A percentile compares a stretch with the other conserved stretches of the same genome.
These are phyloP conservation scores for Protonemura montana DNA, from an alignment of 2,888 invertebrate genomes.

Conservation along the genomic window DNA sequence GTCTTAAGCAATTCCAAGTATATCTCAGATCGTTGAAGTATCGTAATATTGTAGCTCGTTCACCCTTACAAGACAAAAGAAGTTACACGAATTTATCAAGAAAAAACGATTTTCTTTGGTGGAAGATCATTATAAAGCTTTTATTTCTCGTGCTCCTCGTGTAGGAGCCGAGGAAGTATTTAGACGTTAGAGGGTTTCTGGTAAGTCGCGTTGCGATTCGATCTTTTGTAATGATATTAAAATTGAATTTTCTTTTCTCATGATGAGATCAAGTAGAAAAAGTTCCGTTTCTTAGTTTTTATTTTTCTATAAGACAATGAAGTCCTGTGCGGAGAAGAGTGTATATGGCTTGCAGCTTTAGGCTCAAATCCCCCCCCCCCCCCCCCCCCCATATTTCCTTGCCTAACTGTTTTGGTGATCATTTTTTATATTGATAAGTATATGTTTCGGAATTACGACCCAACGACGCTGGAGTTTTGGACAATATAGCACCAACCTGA, in stretches of 20 bases:
- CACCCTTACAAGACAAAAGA: conserved; percentile 8
- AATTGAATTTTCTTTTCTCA: conserved; percentile 29
- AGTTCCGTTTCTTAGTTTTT: conserved; percentile 18
- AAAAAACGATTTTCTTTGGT: background rate
- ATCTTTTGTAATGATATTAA: conserved; percentile 27
- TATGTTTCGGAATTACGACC: background rate
- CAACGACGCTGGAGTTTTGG: too few relatives aligned
- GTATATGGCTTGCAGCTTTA: conserved; percentile 2
- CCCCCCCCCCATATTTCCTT: too few relatives aligned
- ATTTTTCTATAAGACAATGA: background rate
- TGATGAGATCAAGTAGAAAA: conserved; percentile 17
- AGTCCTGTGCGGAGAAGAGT: background rate
- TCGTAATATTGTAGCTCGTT: background rate
- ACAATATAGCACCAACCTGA: too few relatives aligned
- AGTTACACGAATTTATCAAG: background rate
- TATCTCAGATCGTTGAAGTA: conserved; percentile 1
- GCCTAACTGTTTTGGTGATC: background rate
- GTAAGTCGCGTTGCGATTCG: conserved; percentile 21
- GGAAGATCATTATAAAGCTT: background rate
- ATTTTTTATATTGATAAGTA: conserved; percentile 29
- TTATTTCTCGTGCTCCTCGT: background rate
- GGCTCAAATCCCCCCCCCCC: background rate
- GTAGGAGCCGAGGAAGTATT: background rate
- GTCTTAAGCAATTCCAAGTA: background rate
- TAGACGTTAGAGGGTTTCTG: conserved; percentile 15